phyloP scores from a whole-genome alignment of 2,113 vertebrate genomes.

The Clarias magur region DNA sequence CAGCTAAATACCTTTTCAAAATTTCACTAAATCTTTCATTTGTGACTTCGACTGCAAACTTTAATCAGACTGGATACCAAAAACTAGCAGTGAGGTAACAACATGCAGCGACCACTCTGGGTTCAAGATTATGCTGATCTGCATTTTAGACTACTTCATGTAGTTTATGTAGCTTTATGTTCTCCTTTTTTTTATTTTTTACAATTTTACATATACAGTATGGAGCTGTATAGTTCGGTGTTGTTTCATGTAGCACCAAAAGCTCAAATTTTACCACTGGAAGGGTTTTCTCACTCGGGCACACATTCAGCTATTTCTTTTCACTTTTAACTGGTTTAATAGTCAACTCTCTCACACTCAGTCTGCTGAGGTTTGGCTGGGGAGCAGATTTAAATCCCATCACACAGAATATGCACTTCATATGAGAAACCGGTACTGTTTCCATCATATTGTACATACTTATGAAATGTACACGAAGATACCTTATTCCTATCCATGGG shows the following conservation, averaged over 20 bases:
- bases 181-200: too few species aligned
- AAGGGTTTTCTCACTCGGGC: background rate
- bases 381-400: background rate
- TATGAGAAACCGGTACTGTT: slow-evolving; percentile 19
- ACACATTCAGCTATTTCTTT: background rate
- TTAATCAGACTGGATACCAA: background rate
- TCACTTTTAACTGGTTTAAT: too few species aligned
- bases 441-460: background rate
- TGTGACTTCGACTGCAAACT: background rate
- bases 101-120: too few species aligned
- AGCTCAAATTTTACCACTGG: background rate
- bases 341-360: background rate
- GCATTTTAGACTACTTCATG: too few species aligned
- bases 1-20: background rate
- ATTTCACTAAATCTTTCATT: background rate
- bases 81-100: too few species aligned
- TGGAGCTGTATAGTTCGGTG: too few species aligned
- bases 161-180: too few species aligned
- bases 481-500: too few species aligned
- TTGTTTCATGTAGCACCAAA: background rate
- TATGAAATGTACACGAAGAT: too few species aligned
- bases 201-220: too few species aligned
- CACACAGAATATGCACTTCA: background rate
- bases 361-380: too few species aligned
- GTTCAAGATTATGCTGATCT: too few species aligned